These are phyloP conservation scores for Periparus ater DNA, from an alignment of 2,797 vertebrate genomes.

Conservation along the genomic window DNA sequence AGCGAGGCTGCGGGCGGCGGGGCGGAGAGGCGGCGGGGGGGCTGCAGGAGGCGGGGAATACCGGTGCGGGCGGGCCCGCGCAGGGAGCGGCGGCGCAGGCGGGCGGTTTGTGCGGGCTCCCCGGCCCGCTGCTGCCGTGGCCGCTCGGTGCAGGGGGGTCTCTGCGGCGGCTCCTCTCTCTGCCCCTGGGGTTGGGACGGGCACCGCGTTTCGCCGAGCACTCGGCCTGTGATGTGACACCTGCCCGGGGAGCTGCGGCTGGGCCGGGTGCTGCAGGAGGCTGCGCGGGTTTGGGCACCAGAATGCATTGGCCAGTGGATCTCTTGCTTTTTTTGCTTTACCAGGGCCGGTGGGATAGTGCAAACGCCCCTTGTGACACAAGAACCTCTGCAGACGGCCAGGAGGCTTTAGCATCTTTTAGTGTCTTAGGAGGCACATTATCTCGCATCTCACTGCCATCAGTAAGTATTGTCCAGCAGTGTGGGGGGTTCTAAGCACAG, in stretches of 20 bases:
- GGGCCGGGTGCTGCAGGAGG: neutral
- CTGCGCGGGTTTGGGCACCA: neutral
- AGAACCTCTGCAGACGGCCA: neutral
- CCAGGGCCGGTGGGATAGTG: neutral
- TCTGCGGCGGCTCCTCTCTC: neutral
- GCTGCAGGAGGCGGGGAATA: neutral
- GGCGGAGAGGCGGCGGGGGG: neutral
- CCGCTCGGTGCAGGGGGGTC: too few relatives aligned
- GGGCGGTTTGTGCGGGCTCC: neutral
- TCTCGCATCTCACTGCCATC: neutral
- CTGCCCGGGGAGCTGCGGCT: neutral
- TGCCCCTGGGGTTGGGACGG: too few relatives aligned
- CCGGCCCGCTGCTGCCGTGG: rapidly evolving
- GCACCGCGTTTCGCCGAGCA: neutral
- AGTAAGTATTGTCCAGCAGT: neutral
- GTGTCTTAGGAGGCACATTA: rapidly evolving
- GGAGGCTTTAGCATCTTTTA: neutral
- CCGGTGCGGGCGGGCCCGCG: neutral
- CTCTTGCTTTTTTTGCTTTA: neutral
- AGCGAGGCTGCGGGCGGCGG: neutral
- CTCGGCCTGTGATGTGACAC: neutral
- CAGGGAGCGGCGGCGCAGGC: neutral
- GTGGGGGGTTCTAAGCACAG: rapidly evolving
- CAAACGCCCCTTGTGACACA: neutral
- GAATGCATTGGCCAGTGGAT: neutral